A percentile compares a stretch with the other conserved stretches of the same genome.
Evolutionary conservation across 1,140 invertebrate genomes (phyloP).

Genomic region (Solen grandis): DNA sequence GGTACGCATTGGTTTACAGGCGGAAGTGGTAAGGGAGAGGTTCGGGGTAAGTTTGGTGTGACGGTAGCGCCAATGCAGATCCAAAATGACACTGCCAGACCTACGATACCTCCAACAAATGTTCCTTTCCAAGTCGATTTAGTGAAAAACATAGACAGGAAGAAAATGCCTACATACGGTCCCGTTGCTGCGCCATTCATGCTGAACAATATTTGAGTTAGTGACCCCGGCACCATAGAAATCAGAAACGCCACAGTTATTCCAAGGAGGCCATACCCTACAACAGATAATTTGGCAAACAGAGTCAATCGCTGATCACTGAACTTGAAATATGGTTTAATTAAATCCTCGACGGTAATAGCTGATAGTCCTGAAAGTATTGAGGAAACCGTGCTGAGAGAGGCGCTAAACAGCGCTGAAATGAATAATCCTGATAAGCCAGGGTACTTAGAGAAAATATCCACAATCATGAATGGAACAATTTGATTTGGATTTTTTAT

Average conservation of each 20-base stretch:
- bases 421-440: slow-evolving; percentile 40
- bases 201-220: slow-evolving; percentile 45
- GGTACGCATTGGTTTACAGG: neutral
- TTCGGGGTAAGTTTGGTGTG: slow-evolving; percentile 5
- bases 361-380: slow-evolving; percentile 28
- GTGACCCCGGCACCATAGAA: slow-evolving; percentile 17
- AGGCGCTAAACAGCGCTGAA: slow-evolving; percentile 42
- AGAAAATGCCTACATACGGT: slow-evolving; percentile 34
- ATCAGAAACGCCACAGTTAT: slow-evolving; percentile 25
- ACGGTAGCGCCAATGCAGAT: slow-evolving; percentile 40
- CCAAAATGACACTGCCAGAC: slow-evolving; percentile 33
- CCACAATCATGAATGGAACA: slow-evolving; percentile 41
- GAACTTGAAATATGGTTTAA: slow-evolving; percentile 24
- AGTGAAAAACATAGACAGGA: slow-evolving; percentile 39
- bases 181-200: slow-evolving; percentile 41
- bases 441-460: slow-evolving; percentile 32
- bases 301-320: slow-evolving; percentile 4
- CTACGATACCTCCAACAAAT: slow-evolving; percentile 21
- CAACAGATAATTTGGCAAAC: slow-evolving; percentile 22
- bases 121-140: slow-evolving; percentile 32
- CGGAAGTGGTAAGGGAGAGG: slow-evolving; percentile 18
- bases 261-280: slow-evolving; percentile 24
- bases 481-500: slow-evolving; percentile 41
- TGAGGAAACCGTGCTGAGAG: slow-evolving; percentile 37
- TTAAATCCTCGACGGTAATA: slow-evolving; percentile 26